These are phyloP conservation scores for Cheilosia impressa DNA, from an alignment of 2,888 invertebrate species.

Conservation along the genomic window DNA sequence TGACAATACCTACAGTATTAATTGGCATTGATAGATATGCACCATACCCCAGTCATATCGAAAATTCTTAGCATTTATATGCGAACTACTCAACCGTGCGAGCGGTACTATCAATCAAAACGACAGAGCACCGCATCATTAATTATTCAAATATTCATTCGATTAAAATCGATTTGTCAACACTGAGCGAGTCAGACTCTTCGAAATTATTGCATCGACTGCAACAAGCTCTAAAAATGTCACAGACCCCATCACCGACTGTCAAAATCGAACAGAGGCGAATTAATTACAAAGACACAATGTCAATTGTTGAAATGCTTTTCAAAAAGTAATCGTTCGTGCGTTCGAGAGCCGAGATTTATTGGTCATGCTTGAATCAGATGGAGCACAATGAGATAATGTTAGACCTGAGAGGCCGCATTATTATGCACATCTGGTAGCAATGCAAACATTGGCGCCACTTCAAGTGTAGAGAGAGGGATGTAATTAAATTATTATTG, in stretches of 20 bases:
- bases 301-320: slow-evolving; percentile 24
- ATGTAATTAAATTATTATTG: slow-evolving; percentile 59
- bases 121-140: neutral
- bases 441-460: slow-evolving; percentile 47
- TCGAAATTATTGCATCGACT: slow-evolving; percentile 27
- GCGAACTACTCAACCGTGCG: slow-evolving; percentile 23
- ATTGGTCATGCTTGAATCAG: slow-evolving; percentile 8
- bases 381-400: slow-evolving; percentile 21
- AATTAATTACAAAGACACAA: slow-evolving; percentile 35
- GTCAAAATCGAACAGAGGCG: slow-evolving; percentile 40
- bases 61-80: slow-evolving; percentile 8
- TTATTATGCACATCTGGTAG: slow-evolving; percentile 51
- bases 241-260: slow-evolving; percentile 41
- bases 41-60: neutral
- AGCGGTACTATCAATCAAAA: slow-evolving; percentile 44
- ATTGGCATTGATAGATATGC: too few relatives aligned
- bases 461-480: slow-evolving; percentile 19
- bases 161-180: slow-evolving; percentile 41
- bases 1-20: too few relatives aligned
- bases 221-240: slow-evolving; percentile 48
- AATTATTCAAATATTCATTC: slow-evolving; percentile 49
- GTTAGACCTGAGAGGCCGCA: slow-evolving; percentile 1
- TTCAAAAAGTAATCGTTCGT: slow-evolving; percentile 30
- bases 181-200: slow-evolving; percentile 15
- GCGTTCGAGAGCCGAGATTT: slow-evolving; percentile 30